A percentile compares a stretch with the other conserved stretches of the same genome.
phyloP scores from a whole-genome alignment of 2,113 vertebrate species.

The Lichenostomus cassidix region DNA sequence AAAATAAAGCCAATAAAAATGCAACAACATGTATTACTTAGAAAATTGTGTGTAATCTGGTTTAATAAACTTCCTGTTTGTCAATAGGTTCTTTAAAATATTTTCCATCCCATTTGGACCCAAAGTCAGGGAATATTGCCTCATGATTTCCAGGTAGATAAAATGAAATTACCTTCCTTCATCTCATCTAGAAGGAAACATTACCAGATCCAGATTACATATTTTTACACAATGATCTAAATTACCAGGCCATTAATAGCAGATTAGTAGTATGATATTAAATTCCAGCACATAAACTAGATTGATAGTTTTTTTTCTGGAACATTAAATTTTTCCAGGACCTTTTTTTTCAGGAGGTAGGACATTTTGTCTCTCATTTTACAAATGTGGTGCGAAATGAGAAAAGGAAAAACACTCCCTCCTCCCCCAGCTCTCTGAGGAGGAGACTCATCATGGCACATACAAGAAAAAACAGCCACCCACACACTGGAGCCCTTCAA shows the following conservation, averaged over 20 bases:
- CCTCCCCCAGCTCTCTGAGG: conserved; percentile 18
- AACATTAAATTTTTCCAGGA: conserved; percentile 7
- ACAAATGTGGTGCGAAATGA: neutral
- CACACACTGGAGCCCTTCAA: conserved; percentile 36
- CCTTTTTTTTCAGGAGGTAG: neutral
- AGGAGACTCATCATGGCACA: conserved; percentile 8
- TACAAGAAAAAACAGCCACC: conserved; percentile 32
- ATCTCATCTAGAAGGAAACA: neutral
- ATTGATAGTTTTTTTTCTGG: neutral
- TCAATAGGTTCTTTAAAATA: neutral
- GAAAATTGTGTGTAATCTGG: neutral
- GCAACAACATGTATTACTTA: neutral
- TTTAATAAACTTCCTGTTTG: neutral
- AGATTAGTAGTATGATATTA: neutral
- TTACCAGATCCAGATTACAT: neutral
- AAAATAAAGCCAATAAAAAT: neutral
- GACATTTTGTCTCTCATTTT: conserved; percentile 39
- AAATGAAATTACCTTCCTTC: neutral
- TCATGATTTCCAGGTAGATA: neutral
- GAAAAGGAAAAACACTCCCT: conserved; percentile 1
- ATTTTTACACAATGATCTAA: neutral
- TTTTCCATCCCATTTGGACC: neutral
- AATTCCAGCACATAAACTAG: neutral
- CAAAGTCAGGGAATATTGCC: neutral
- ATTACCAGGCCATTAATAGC: neutral